Percentiles rank a stretch among this genome's conserved stretches.
These are phyloP conservation scores for Cyphomyrus plagiostoma DNA, from an alignment of 2,113 vertebrate species.

Conservation along the genomic window DNA sequence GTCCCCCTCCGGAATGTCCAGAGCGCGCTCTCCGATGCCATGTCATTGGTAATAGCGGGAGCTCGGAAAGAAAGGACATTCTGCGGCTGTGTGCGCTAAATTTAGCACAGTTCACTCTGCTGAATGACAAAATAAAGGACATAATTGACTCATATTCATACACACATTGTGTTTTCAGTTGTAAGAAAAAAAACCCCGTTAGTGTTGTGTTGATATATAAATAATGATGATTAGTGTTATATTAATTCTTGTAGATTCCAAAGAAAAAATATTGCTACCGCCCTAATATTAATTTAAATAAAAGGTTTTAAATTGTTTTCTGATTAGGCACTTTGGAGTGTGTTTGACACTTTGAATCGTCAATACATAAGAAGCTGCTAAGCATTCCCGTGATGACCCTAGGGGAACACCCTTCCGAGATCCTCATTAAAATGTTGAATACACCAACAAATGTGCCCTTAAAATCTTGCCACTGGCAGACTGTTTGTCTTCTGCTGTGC, in stretches of 20 bases:
- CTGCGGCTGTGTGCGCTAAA: background rate
- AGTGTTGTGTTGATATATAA: background rate
- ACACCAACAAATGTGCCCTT: constrained; percentile 1
- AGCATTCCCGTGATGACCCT: background rate
- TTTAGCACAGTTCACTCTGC: constrained; percentile 3
- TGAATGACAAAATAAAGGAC: constrained; percentile 9
- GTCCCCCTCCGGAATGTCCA: background rate
- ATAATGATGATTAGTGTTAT: background rate
- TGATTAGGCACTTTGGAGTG: background rate
- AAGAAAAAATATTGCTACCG: no score
- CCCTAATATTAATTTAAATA: background rate
- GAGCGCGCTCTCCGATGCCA: background rate
- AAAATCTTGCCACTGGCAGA: constrained; percentile 14
- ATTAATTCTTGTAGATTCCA: background rate
- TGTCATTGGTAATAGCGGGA: constrained; percentile 17
- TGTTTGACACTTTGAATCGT: background rate
- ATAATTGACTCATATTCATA: background rate
- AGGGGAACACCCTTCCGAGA: background rate
- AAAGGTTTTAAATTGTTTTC: background rate
- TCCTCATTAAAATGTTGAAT: constrained; percentile 1
- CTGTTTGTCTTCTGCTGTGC: constrained; percentile 24
- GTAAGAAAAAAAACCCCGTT: background rate
- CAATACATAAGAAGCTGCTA: background rate
- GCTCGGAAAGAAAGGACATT: constrained; percentile 10
- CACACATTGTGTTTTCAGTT: background rate